Conservation (phyloP, 2,113 vertebrate species). For the Stegastes partitus region DNA sequence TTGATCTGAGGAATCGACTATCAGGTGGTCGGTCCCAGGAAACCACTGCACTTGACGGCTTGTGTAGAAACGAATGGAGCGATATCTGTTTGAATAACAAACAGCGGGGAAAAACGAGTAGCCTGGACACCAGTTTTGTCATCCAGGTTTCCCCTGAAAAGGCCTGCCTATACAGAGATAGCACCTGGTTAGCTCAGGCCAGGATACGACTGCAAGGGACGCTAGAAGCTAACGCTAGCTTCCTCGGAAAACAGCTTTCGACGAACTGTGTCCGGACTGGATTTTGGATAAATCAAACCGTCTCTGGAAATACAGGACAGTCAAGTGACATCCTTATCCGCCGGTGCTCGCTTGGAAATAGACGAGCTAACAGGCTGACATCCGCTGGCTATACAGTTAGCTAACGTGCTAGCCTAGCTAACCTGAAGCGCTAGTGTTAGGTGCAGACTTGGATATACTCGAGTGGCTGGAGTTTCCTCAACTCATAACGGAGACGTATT, state of each 20-base stretch:
- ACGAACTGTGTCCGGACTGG: conserved; percentile 45
- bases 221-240: conserved; percentile 68
- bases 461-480: conserved; percentile 33
- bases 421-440: conserved; percentile 42
- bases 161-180: conserved; percentile 67
- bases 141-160: conserved; percentile 41
- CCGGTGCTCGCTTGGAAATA: conserved; percentile 31
- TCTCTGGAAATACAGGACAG: conserved; percentile 28
- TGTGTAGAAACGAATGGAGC: conserved; percentile 41
- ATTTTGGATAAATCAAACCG: conserved; percentile 38
- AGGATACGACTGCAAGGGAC: conserved; percentile 65
- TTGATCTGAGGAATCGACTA: conserved; percentile 79
- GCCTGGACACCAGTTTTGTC: conserved; percentile 37
- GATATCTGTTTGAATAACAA: conserved; percentile 23
- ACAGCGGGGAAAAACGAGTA: conserved; percentile 3
- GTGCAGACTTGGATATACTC: conserved; percentile 40
- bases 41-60: conserved; percentile 62
- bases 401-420: conserved; percentile 64
- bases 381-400: conserved; percentile 42
- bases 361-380: conserved; percentile 53
- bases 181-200: conserved; percentile 76
- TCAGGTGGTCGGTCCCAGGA: conserved; percentile 70
- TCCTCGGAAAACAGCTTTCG: conserved; percentile 44
- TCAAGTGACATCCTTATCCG: neutral
- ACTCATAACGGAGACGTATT: neutral